Base-by-base conservation (phyloP, 2,888 invertebrate species). In the Patella pellucida region DNA sequence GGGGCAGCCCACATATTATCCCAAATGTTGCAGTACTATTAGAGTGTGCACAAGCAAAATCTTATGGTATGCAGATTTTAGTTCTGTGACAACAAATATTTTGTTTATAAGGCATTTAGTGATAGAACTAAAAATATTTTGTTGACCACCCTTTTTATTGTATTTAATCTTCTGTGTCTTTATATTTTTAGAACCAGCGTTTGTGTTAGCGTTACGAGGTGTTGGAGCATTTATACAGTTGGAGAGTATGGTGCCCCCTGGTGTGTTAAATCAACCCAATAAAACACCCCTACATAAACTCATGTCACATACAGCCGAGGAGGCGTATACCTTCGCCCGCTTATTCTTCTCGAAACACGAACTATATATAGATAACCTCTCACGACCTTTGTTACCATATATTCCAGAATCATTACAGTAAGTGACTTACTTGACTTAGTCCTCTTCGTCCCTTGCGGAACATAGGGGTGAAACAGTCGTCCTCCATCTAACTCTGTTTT, bases 291-390 rank as follows among this genome's bases (percentile, higher is more conserved):
- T 87, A 41, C 85, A 87, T 69, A 82, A 82, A 72, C 72, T 89
- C n/a, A 84, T 89, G 83, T 85, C 88, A 3, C 80, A 83, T 72
- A 86, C 85, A 27, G 82, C 87, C 1, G 86, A 87, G 75, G 83
- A 88, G 62, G 84, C 90, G 0, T 89, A 87, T 78, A 78, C 83
- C 1, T 86, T 85, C 50, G 79, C 84, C 9, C 78, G 85, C 5
- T 80, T 87, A 51, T 89, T 90, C 84, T 90, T 89, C 80, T 82
- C 80, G 19, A 86, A 86, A 51, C 78, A 76, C 16, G 90, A 90
- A 76, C 79, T 90, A 67, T 88, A 84, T 78, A 76, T 85, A 9
- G 89, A 89, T 76, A 83, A 83, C 1, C 71, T 80, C n/a, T 78
- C 84, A 1, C 78, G 89, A 62, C 80, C 81, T 4, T 74, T 89